Percentiles rank a stretch among this genome's conserved stretches.
Evolutionary conservation across 2,797 vertebrate species (phyloP).

Genomic region (Botia almorhae): DNA sequence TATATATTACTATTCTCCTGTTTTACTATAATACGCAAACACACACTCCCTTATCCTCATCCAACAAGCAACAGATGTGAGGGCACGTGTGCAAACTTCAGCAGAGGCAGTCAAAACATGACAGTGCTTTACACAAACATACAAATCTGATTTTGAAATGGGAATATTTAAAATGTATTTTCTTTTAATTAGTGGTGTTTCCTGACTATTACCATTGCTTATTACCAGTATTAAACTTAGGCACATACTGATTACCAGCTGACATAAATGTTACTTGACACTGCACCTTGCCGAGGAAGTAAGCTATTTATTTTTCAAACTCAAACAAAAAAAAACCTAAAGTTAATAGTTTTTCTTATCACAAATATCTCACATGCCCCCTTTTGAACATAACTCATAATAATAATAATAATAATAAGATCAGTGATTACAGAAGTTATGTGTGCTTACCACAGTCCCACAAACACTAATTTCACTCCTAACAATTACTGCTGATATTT

Average conservation of each 20-base stretch:
- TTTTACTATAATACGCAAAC: slow-evolving; percentile 55
- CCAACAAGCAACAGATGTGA: slow-evolving; percentile 40
- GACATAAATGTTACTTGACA: neutral
- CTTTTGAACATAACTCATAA: slow-evolving; percentile 1
- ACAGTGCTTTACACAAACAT: slow-evolving; percentile 53
- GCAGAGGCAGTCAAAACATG: slow-evolving; percentile 46
- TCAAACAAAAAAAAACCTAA: too few relatives aligned
- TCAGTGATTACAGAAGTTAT: slow-evolving; percentile 11
- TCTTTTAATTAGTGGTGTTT: slow-evolving; percentile 21
- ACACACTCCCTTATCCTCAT: slow-evolving; percentile 33
- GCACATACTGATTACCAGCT: neutral
- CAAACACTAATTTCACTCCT: slow-evolving; percentile 44
- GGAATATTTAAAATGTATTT: neutral
- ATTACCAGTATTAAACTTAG: neutral
- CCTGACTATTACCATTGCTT: neutral
- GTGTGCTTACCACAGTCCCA: neutral
- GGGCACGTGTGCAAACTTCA: slow-evolving; percentile 30
- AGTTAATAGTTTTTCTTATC: neutral
- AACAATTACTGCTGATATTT: slow-evolving; percentile 53
- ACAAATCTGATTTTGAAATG: slow-evolving; percentile 62
- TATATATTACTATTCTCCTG: slow-evolving; percentile 44
- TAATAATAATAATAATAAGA: slow-evolving; percentile 8
- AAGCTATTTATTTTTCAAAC: neutral
- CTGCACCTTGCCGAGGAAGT: neutral
- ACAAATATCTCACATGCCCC: slow-evolving; percentile 1